These are phyloP conservation scores for Listronotus bonariensis DNA, from an alignment of 1,140 invertebrate genomes.

Conservation along the genomic window DNA sequence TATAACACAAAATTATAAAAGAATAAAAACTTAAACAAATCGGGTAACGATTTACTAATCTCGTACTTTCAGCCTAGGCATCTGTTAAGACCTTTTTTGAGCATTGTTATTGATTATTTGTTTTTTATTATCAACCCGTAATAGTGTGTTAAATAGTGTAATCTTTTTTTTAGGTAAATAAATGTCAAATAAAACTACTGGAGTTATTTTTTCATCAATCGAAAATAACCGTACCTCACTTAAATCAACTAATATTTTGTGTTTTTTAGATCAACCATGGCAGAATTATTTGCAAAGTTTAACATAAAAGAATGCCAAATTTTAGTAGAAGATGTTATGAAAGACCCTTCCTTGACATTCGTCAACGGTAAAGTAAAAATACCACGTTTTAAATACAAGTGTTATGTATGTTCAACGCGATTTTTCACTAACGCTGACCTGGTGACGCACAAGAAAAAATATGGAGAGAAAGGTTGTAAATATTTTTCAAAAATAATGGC, in stretches of 20 bases:
- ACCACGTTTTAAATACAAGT: constrained; percentile 28
- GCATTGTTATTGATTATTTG: too few relatives aligned
- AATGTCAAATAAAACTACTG: too few relatives aligned
- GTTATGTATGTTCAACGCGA: constrained; percentile 16
- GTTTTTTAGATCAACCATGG: background rate
- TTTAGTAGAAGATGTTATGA: constrained; percentile 10
- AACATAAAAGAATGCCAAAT: constrained; percentile 21
- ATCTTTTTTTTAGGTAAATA: too few relatives aligned
- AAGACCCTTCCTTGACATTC: constrained; percentile 15
- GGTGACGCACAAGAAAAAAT: constrained; percentile 11
- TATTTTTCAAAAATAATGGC: constrained; percentile 11
- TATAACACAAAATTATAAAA: too few relatives aligned
- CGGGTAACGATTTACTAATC: too few relatives aligned
- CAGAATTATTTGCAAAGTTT: constrained; percentile 2
- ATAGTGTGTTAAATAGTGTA: too few relatives aligned
- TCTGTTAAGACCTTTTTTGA: too few relatives aligned
- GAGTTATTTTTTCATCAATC: too few relatives aligned
- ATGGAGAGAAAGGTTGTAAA: constrained; percentile 23
- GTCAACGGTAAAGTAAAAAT: constrained; percentile 11
- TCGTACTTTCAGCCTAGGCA: too few relatives aligned
- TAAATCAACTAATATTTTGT: background rate
- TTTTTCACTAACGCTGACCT: constrained; percentile 16
- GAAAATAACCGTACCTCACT: too few relatives aligned
- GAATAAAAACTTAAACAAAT: too few relatives aligned
- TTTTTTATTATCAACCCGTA: too few relatives aligned